Evolutionary conservation across 1,140 invertebrate genomes (phyloP).

Genomic region (Drosophila sulfurigaster): DNA sequence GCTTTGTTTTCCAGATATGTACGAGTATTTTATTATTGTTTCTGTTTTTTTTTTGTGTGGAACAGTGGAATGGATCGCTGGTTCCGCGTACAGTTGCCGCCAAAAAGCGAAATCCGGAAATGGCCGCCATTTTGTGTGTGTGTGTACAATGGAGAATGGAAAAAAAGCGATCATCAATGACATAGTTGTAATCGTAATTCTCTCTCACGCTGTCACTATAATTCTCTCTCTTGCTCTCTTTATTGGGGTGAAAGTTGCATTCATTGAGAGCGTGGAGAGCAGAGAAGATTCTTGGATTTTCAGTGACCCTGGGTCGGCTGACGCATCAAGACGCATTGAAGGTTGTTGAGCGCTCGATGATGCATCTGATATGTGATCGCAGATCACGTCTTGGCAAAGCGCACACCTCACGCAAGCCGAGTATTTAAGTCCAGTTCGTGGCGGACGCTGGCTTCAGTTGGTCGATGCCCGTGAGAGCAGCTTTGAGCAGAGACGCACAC

Average conservation of each 20-base stretch:
- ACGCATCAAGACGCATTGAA: conserved; percentile 59
- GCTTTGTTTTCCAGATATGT: background rate
- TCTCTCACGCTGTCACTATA: background rate
- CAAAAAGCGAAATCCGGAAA: conserved; percentile 20
- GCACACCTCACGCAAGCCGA: conserved; percentile 20
- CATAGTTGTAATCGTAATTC: background rate
- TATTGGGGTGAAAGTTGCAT: background rate
- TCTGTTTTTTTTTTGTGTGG: background rate
- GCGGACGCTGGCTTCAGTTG: conserved; percentile 61
- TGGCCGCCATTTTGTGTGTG: conserved; percentile 15
- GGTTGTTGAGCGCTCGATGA: conserved; percentile 50
- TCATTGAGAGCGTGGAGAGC: too few relatives aligned
- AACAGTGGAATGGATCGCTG: background rate
- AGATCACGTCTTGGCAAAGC: conserved; percentile 63
- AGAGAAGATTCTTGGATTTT: conserved; percentile 4
- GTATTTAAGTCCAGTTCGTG: conserved; percentile 70
- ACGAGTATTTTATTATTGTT: background rate
- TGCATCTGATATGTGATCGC: conserved; percentile 65
- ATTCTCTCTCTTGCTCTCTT: background rate
- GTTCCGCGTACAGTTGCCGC: conserved; percentile 7
- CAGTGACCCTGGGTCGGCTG: conserved; percentile 54
- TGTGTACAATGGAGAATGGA: too few relatives aligned
- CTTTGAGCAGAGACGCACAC: background rate
- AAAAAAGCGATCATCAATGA: conserved; percentile 15
- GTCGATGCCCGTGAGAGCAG: conserved; percentile 18